These are phyloP conservation scores for Platysteira castanea DNA, from an alignment of 2,113 vertebrate species.

Conservation along the genomic window DNA sequence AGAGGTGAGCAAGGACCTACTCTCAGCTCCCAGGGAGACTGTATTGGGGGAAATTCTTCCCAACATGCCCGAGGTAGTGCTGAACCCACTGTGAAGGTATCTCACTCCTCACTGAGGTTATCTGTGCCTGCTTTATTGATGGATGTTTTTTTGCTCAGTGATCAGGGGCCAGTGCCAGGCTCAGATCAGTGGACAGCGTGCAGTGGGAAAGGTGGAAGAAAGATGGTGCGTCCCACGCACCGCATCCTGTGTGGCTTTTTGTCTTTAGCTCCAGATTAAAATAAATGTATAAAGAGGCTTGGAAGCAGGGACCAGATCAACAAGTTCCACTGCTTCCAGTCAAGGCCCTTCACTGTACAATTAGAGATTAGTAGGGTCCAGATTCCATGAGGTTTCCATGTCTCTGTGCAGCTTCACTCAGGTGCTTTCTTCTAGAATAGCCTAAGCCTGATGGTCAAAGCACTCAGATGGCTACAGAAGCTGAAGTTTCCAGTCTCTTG, in stretches of 20 bases:
- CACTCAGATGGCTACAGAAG: not conserved
- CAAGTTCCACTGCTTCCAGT: not conserved
- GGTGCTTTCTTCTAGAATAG: not conserved
- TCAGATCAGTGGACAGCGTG: not conserved
- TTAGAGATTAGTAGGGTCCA: not conserved
- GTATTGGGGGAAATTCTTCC: not conserved
- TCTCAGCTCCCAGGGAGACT: not conserved
- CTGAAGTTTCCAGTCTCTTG: not conserved
- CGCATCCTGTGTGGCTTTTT: not conserved
- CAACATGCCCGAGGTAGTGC: not conserved
- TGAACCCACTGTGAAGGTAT: not conserved
- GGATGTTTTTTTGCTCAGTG: not conserved
- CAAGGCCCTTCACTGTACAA: not conserved
- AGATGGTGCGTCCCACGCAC: not conserved
- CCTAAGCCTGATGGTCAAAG: not conserved
- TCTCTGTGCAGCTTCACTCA: not conserved
- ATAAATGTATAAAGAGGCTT: not conserved
- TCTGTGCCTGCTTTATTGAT: not conserved
- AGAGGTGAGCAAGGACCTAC: not conserved
- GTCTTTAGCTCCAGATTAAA: not conserved
- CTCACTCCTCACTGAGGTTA: not conserved
- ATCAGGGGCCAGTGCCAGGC: not conserved
- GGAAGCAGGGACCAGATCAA: not conserved
- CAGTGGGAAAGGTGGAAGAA: not conserved
- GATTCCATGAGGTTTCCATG: not conserved